Base-by-base conservation (phyloP, 2,797 vertebrate genomes). In the Myoxocephalus aenaeus region DNA sequence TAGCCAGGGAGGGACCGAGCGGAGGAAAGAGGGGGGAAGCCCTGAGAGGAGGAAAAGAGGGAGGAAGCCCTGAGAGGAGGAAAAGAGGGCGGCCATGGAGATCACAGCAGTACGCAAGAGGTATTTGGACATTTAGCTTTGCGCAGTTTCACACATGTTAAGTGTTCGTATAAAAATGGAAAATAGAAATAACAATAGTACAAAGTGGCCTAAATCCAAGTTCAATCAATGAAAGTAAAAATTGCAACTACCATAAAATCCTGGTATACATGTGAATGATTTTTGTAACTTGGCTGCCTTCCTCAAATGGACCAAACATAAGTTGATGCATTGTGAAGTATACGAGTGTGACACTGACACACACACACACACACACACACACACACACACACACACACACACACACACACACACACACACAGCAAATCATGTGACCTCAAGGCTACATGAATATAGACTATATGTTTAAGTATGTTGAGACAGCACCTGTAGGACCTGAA, bases 31-130 rank as follows among this genome's bases (percentile, higher is more conserved):
- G 59, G 42, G 32, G 61, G 20, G 44, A 36, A n/a, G n/a, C n/a
- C n/a, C n/a, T n/a, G n/a, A n/a, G 10, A 46, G 32, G 27, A 62
- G 67, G 27, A 38, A 34, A 62, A 65, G 71, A 72, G 5, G 34
- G 59, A 77, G 57, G 54, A n/a, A n/a, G n/a, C n/a, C n/a, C n/a
- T n/a, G n/a, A n/a, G 10, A 46, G 32, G 27, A 62, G 67, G 27
- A 38, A 34, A 62, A 65, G 71, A 72, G 5, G 34, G 59, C 75
- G 57, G 54, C 58, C 14, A 64, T 54, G 14, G 3, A 42, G 27
- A 62, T 83, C 77, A 75, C 18, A 72, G 66, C 71, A 70, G 32
- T 36, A 38, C 50, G 56, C 22, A 22, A 50, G 11, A 75, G 50
- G 27, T 29, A 65, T 80, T 59, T 59, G 42, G 62, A 63, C 13